Evolutionary conservation across 2,113 vertebrate genomes (phyloP), one percentile per base, ranked within the genome.

Genomic region (Chaetodon auriga): DNA sequence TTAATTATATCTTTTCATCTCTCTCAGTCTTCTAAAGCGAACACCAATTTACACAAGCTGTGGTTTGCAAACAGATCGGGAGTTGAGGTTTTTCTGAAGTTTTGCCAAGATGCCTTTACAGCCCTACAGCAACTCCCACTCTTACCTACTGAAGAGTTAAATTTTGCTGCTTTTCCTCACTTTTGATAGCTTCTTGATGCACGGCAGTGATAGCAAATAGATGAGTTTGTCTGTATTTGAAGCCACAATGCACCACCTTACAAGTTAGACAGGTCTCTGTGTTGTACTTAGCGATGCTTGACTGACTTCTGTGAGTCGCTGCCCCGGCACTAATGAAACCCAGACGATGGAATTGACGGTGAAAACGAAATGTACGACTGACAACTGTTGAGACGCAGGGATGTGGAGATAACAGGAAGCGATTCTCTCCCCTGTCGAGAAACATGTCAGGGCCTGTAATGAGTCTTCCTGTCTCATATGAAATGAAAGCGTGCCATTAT

Each of bases 401-500:
- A 77, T 68, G 79, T 35, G 78, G 69, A 81, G 84, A 88, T 89
- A 70, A 84, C 84, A 80, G 66, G 73, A 68, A 84, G 68, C 16
- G n/a, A 80, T 78, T 82, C 71, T 53, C 82, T 81, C 80, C 83
- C 89, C 88, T 43, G 72, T 65, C 0, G 85, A 79, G 92, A 88
- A 75, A 80, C 83, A 76, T 55, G 88, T 90, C 87, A 12, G 83
- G 14, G 80, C 64, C 89, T 64, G 75, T 89, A 92, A 94, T 92
- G 90, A 89, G 83, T 89, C 88, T 90, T 84, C 87, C 66, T 75
- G 74, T 81, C 83, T 91, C 80, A 75, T 82, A 75, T 76, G 72
- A 89, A 89, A 89, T 87, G 83, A 92, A 92, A 93, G 89, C 53
- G 49, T 86, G 72, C 85, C 78, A 92, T 92, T 92, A 91, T 91